These are phyloP conservation scores for Pogonocherus hispidulus DNA, from an alignment of 2,888 invertebrate genomes.

Conservation along the genomic window DNA sequence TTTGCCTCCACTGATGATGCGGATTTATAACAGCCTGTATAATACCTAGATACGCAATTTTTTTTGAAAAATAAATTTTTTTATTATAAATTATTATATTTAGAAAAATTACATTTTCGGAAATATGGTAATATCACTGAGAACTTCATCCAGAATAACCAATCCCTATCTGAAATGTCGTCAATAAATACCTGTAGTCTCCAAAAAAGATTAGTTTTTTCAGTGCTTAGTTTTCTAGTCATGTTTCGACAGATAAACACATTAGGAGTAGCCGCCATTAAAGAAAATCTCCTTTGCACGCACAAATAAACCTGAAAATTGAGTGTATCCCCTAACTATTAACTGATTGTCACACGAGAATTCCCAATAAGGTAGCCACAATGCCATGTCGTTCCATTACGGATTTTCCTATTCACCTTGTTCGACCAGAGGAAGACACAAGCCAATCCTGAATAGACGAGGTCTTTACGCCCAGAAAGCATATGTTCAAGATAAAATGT, in stretches of 20 bases:
- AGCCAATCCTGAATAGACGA: slow-evolving; percentile 55
- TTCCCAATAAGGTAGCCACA: background rate
- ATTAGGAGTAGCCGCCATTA: slow-evolving; percentile 1
- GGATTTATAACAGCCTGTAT: no score
- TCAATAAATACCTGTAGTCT: no score
- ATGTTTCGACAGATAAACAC: slow-evolving; percentile 2
- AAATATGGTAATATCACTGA: no score
- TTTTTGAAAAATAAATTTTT: no score
- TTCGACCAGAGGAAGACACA: slow-evolving; percentile 56
- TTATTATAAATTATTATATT: no score
- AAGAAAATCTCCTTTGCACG: background rate
- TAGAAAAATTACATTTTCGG: no score
- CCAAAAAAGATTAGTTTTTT: background rate
- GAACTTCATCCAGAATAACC: no score
- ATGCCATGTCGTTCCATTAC: background rate
- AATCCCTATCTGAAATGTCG: no score
- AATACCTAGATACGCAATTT: no score
- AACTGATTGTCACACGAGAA: background rate
- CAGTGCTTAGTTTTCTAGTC: background rate
- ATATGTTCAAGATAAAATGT: no score
- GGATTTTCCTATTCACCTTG: slow-evolving; percentile 63
- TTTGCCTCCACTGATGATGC: no score
- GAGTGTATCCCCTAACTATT: background rate
- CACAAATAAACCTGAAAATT: slow-evolving; percentile 7
- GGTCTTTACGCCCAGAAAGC: no score